phyloP scores from a whole-genome alignment of 2,113 vertebrate genomes.

The Copsychus sechellarum region DNA sequence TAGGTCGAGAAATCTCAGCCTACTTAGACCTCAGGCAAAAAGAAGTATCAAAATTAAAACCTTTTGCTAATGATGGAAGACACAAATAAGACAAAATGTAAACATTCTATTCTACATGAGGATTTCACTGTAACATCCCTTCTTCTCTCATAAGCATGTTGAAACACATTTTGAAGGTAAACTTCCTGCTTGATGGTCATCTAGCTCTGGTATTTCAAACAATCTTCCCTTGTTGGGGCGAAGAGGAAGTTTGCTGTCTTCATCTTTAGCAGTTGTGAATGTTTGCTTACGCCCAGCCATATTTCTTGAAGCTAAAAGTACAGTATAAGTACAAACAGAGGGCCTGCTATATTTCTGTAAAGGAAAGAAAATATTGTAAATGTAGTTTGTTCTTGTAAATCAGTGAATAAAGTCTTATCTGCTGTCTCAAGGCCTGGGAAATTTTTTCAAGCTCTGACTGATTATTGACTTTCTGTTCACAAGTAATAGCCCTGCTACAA shows the following conservation, averaged over 20 bases:
- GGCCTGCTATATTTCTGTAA: not conserved
- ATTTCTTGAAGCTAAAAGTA: not conserved
- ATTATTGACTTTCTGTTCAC: not conserved
- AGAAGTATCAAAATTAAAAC: not conserved
- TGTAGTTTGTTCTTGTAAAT: not conserved
- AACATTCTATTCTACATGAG: not conserved
- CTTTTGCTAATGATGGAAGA: not conserved
- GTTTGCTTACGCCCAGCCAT: not conserved
- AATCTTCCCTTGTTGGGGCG: not conserved
- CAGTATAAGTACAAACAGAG: not conserved
- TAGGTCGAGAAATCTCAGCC: not conserved
- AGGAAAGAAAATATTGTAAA: not conserved
- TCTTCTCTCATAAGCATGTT: not conserved
- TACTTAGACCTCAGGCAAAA: not conserved
- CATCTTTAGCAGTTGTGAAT: not conserved
- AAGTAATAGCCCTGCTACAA: not conserved
- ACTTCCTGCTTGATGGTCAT: not conserved
- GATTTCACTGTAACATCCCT: not conserved
- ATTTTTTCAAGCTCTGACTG: not conserved
- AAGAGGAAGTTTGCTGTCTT: not conserved
- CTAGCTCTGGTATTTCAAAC: not conserved
- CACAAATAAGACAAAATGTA: not conserved
- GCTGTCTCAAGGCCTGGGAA: not conserved
- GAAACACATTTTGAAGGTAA: not conserved
- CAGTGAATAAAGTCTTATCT: not conserved